Evolutionary conservation across 2,888 invertebrate genomes (phyloP), one percentile per base, ranked within the genome.

Genomic region (Cephus pulcher): DNA sequence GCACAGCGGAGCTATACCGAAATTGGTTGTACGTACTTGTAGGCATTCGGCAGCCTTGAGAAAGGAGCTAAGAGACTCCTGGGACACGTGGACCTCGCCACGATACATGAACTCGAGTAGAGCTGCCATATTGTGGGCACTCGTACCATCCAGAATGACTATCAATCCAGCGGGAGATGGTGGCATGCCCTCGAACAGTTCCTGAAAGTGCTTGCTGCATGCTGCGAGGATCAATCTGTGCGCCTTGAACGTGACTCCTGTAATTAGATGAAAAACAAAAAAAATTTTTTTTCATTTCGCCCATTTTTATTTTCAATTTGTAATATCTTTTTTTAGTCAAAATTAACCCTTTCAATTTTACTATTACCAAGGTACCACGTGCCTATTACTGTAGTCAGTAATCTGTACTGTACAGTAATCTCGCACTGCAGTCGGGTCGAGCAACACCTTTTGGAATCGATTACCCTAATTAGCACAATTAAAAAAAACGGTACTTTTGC

Each of bases 101-200:
- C 97, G 97, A 93, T 97, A 97, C 97, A 97, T 97, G 92, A 97
- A 97, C 92, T 97, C 97, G 84, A 97, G 94, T 84, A 97, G 94
- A 74, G 97, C 97, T 84, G 97, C 96, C 97, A 97, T 97, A 92
- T 97, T 97, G 90, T 96, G 95, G 80, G 97, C 97, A 85, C 96
- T 95, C 86, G 97, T 97, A 84, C 97, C 97, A 92, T 97, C 97
- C 92, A 97, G 93, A 90, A 97, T 97, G 89, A 97, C 97, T 89
- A 97, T 96, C 90, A 97, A 95, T 85, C 95, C 95, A 82, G 95
- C 95, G 91, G 96, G 95, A 89, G 95, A 94, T 76, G 95, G 94
- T 79, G 97, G 97, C 86, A 97, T 97, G 84, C 96, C 95, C 93
- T 97, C 97, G 93, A 97, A 97, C 86, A 97, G 92, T 93, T 97